Conservation (phyloP, 1,140 invertebrate genomes). For the Panagrolaimus sp. region DNA sequence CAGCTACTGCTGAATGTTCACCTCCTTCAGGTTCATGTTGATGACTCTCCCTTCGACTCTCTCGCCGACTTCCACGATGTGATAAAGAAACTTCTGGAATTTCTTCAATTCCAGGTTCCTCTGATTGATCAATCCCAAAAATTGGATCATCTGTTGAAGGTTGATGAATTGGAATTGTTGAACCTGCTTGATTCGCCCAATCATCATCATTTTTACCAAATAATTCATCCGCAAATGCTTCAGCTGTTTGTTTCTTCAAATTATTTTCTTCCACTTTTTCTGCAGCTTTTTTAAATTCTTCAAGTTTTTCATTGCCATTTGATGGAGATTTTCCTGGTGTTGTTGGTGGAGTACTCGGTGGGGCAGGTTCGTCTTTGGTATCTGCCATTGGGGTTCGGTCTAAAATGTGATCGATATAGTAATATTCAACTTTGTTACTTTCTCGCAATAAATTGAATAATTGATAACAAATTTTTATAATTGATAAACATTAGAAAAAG, state of each 20-base stretch:
- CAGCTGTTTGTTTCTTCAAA: not conserved
- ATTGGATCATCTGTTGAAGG: not conserved
- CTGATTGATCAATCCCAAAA: not conserved
- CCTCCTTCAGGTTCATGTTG: not conserved
- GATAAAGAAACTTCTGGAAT: not conserved
- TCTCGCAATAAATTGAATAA: not conserved
- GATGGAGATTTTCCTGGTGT: not conserved
- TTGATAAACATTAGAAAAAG: too few relatives aligned
- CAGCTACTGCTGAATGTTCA: not conserved
- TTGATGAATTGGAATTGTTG: not conserved
- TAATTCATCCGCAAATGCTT: slow-evolving; percentile 10
- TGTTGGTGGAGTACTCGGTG: not conserved
- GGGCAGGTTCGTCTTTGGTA: not conserved
- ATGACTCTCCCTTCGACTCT: not conserved
- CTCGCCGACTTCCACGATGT: too few relatives aligned
- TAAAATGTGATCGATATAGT: not conserved
- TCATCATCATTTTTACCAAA: not conserved
- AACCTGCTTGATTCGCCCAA: not conserved
- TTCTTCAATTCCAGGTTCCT: not conserved
- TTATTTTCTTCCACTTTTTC: not conserved
- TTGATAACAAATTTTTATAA: too few relatives aligned
- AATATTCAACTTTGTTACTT: not conserved
- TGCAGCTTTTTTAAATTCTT: not conserved
- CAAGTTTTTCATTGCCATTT: not conserved
- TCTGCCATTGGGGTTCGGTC: not conserved